Percentiles rank a stretch among this genome's conserved stretches.
These are phyloP conservation scores for Holothuria scabra DNA, from an alignment of 53 echinoderm and acorn worm species.

Conservation along the genomic window DNA sequence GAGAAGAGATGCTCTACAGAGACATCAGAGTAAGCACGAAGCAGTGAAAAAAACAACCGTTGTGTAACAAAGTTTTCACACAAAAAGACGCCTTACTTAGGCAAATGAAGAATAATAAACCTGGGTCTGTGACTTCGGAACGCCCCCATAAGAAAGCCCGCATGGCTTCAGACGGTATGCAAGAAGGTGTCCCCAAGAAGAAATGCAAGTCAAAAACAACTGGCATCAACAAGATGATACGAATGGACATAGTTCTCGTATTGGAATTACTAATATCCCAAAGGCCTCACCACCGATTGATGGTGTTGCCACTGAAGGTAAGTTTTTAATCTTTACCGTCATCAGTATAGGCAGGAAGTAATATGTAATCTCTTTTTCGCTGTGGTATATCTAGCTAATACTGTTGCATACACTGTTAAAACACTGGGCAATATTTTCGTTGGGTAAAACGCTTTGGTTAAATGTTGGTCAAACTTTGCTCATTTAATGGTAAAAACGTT, in stretches of 20 bases:
- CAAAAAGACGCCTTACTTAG: slow-evolving; percentile 4
- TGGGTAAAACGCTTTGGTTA: too few species aligned
- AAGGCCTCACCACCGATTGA: background rate
- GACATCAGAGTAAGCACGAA: slow-evolving; percentile 4
- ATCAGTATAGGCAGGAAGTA: too few species aligned
- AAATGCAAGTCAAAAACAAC: background rate
- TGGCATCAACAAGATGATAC: background rate
- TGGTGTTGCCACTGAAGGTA: slow-evolving; percentile 2
- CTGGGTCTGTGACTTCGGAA: background rate
- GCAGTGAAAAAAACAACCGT: background rate
- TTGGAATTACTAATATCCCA: slow-evolving; percentile 5
- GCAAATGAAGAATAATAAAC: background rate
- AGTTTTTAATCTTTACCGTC: too few species aligned
- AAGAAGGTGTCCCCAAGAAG: background rate
- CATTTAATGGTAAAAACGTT: too few species aligned
- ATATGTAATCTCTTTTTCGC: too few species aligned
- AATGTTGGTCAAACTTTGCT: too few species aligned
- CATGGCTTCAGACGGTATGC: background rate
- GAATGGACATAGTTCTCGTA: background rate
- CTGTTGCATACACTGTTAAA: too few species aligned
- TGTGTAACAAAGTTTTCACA: slow-evolving; percentile 23
- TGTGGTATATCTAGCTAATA: too few species aligned
- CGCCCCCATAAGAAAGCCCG: slow-evolving; percentile 10
- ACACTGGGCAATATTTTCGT: too few species aligned
- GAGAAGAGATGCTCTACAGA: background rate